Percentiles rank a stretch among this genome's conserved stretches.
Conservation (phyloP, 2,888 invertebrate species). For the Lottia gigantea region DNA sequence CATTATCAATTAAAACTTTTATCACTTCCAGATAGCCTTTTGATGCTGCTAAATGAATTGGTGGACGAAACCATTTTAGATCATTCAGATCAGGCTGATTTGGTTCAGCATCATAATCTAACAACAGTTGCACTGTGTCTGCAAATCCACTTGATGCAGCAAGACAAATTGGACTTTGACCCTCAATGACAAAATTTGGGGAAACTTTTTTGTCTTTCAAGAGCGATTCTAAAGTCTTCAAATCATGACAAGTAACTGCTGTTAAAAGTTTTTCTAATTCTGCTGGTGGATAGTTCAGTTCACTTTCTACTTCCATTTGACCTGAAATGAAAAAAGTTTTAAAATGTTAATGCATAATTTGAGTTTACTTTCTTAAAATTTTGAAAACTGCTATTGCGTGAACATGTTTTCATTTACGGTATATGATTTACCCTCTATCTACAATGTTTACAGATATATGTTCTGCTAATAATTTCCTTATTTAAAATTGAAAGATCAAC, state of each 20-base stretch:
- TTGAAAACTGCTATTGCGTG: too few relatives aligned
- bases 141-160: slow-evolving; percentile 44
- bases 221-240: slow-evolving; percentile 8
- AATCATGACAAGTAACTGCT: slow-evolving; percentile 13
- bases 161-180: slow-evolving; percentile 45
- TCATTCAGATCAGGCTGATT: slow-evolving; percentile 40
- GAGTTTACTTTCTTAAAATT: too few relatives aligned
- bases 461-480: too few relatives aligned
- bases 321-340: too few relatives aligned
- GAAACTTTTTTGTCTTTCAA: slow-evolving; percentile 32
- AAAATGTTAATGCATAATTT: too few relatives aligned
- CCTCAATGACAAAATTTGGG: slow-evolving; percentile 42
- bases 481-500: too few relatives aligned
- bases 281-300: slow-evolving; percentile 1
- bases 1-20: slow-evolving; percentile 42
- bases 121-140: slow-evolving; percentile 45
- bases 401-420: too few relatives aligned
- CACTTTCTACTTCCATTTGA: not conserved
- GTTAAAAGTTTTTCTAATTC: slow-evolving; percentile 13
- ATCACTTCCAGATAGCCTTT: slow-evolving; percentile 46
- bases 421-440: too few relatives aligned
- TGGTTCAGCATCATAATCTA: slow-evolving; percentile 49
- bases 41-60: slow-evolving; percentile 58
- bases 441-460: too few relatives aligned
- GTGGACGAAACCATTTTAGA: slow-evolving; percentile 51